phyloP scores from a whole-genome alignment of 1,140 invertebrate genomes.

The Andricus grossulariae region DNA sequence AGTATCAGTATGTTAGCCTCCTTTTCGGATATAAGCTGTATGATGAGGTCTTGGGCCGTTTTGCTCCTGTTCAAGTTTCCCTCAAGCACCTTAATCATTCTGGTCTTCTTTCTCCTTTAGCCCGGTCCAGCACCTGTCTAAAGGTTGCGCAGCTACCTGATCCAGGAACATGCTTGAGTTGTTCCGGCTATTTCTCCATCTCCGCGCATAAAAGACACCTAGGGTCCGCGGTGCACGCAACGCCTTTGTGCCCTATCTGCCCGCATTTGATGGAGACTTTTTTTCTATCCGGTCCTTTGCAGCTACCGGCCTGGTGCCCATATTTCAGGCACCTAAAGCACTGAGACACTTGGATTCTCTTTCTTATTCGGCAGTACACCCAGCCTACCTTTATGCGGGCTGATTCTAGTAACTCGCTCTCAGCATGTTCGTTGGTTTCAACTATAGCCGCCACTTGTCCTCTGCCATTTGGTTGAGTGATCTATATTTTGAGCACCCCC shows the following conservation, averaged over 20 bases:
- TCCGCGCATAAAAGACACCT: too few relatives aligned
- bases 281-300: too few relatives aligned
- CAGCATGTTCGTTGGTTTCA: neutral
- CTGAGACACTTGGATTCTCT: too few relatives aligned
- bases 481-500: neutral
- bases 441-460: conserved; percentile 11
- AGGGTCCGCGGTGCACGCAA: too few relatives aligned
- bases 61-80: neutral
- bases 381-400: too few relatives aligned
- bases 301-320: too few relatives aligned
- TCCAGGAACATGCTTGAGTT: neutral
- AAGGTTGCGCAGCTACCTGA: neutral
- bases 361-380: too few relatives aligned
- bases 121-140: neutral
- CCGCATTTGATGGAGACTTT: too few relatives aligned
- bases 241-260: too few relatives aligned
- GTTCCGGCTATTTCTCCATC: neutral
- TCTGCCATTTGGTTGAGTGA: conserved; percentile 1
- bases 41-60: too few relatives aligned
- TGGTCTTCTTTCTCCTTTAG: neutral
- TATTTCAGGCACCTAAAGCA: too few relatives aligned
- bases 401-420: too few relatives aligned
- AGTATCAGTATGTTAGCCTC: neutral
- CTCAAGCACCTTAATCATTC: neutral
- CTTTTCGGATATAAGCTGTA: neutral